A percentile compares a stretch with the other conserved stretches of the same genome.
Evolutionary conservation across 2,797 vertebrate species (phyloP).

Genomic region (Gymnoscopelus braueri): DNA sequence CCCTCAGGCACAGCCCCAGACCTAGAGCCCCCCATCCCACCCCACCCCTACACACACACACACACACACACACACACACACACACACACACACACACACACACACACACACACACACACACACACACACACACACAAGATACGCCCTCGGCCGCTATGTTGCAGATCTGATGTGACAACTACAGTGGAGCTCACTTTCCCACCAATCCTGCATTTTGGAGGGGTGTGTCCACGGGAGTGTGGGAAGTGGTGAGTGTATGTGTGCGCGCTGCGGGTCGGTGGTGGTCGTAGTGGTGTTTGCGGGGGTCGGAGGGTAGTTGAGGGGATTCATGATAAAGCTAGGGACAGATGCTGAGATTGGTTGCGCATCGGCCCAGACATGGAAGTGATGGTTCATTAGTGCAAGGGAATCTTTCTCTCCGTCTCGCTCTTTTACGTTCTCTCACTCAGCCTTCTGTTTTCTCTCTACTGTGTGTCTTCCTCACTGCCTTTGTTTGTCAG

Average conservation of each 20-base stretch:
- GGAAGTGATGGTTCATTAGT: slow-evolving; percentile 79
- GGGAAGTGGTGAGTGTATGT: not conserved
- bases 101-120: slow-evolving; percentile 36
- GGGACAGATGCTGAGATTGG: too few species aligned
- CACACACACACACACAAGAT: slow-evolving; percentile 57
- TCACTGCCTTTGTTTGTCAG: slow-evolving; percentile 19
- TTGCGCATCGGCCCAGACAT: slow-evolving; percentile 63
- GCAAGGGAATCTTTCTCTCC: slow-evolving; percentile 53
- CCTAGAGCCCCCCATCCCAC: slow-evolving; percentile 84
- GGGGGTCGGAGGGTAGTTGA: too few species aligned
- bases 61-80: too few species aligned
- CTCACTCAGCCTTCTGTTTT: not conserved
- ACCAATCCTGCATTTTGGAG: slow-evolving; percentile 55
- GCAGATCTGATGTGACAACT: slow-evolving; percentile 96
- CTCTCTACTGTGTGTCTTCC: not conserved
- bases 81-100: too few species aligned
- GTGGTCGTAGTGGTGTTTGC: too few species aligned
- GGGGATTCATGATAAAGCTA: too few species aligned
- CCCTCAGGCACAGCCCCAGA: slow-evolving; percentile 98
- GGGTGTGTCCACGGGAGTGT: slow-evolving; percentile 42
- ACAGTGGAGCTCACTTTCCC: slow-evolving; percentile 90
- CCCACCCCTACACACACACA: slow-evolving; percentile 29
- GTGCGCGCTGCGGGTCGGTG: too few species aligned
- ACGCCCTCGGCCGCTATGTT: slow-evolving; percentile 71
- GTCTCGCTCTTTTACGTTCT: slow-evolving; percentile 3